Percentiles rank a stretch among this genome's conserved stretches.
phyloP scores from a whole-genome alignment of 2,888 invertebrate genomes.

The Tenodera sinensis region DNA sequence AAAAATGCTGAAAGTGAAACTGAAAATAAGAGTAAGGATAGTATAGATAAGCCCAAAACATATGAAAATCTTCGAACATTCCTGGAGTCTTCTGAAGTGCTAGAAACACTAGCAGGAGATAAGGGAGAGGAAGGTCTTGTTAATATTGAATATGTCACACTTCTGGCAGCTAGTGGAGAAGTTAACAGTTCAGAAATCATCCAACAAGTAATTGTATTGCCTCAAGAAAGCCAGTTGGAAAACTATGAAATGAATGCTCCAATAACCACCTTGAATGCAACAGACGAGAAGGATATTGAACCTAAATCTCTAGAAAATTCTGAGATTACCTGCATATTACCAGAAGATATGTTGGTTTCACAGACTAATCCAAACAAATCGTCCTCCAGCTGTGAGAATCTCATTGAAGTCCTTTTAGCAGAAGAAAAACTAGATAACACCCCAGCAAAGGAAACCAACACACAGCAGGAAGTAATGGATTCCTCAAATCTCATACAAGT shows the following conservation, averaged over 20 bases:
- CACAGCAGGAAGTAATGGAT: neutral
- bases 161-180: neutral
- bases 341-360: neutral
- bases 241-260: neutral
- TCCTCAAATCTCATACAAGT: neutral
- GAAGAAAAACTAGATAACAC: neutral
- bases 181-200: neutral
- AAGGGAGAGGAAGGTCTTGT: neutral
- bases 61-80: slow-evolving; percentile 16
- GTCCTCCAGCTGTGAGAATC: neutral
- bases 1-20: neutral
- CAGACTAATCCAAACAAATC: neutral
- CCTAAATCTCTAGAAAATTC: neutral
- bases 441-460: neutral
- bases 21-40: neutral
- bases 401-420: neutral
- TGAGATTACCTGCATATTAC: neutral
- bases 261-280: neutral
- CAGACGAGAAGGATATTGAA: neutral
- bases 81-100: slow-evolving; percentile 20
- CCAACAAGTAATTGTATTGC: slow-evolving; percentile 1
- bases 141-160: neutral
- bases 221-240: neutral
- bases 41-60: neutral
- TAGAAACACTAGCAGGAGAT: neutral